Conservation (phyloP, 2,888 invertebrate species). For the Rapana venosa region DNA sequence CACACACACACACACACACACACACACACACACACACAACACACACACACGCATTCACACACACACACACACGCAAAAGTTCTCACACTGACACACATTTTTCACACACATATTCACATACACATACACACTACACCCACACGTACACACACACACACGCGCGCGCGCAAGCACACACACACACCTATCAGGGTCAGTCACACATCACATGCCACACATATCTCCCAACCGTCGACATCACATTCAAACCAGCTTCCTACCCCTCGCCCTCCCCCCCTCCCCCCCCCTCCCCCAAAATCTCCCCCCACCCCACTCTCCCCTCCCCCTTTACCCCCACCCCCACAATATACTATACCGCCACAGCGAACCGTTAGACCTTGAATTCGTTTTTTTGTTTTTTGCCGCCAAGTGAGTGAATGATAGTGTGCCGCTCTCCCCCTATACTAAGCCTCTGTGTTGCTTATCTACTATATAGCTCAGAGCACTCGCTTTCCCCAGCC, state of each 20-base stretch:
- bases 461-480: no score
- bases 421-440: neutral
- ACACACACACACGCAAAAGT: no score
- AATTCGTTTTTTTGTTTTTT: neutral
- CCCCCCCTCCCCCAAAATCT: no score
- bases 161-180: no score
- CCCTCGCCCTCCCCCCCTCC: neutral
- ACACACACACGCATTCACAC: no score
- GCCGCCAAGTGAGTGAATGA: neutral
- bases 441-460: no score
- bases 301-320: no score
- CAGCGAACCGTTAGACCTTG: neutral
- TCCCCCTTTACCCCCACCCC: neutral
- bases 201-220: neutral
- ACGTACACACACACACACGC: no score
- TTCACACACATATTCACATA: no score
- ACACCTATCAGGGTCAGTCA: neutral
- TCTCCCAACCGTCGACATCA: neutral
- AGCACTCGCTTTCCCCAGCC: no score
- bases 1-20: neutral
- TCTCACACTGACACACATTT: no score
- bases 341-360: neutral
- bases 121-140: no score
- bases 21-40: conserved; percentile 13
- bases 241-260: neutral